phyloP scores from a whole-genome alignment of 2,888 invertebrate species.

The Drosophila basisetae region DNA sequence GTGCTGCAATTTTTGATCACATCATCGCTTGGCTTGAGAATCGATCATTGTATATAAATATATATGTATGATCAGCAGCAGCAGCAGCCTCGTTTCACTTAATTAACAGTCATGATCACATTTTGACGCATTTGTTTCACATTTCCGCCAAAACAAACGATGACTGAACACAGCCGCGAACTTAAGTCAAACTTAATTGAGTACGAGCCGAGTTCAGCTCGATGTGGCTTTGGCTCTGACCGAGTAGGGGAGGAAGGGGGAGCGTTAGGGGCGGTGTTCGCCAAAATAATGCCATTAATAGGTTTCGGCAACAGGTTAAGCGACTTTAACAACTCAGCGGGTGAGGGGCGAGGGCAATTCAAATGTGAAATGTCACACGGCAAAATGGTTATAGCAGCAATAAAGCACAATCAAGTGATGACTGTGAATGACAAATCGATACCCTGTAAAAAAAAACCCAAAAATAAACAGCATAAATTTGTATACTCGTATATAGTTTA shows the following conservation, averaged over 20 bases:
- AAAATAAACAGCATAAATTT: neutral
- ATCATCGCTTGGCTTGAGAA: constrained; percentile 30
- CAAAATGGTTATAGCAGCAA: constrained; percentile 38
- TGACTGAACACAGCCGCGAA: constrained; percentile 15
- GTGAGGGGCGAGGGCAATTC: constrained; percentile 17
- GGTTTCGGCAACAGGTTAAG: constrained; percentile 64
- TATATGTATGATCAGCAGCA: constrained; percentile 14
- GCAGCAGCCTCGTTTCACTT: constrained; percentile 43
- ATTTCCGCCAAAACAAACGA: constrained; percentile 43
- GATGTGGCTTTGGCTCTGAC: neutral
- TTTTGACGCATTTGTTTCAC: constrained; percentile 48
- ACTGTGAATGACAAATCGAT: neutral
- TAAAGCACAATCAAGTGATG: constrained; percentile 2
- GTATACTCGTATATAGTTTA: neutral
- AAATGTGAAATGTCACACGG: constrained; percentile 56
- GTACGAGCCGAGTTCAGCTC: constrained; percentile 11
- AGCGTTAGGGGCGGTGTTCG: constrained; percentile 8
- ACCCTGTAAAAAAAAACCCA: neutral
- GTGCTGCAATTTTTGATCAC: constrained; percentile 23
- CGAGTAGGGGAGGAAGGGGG: neutral
- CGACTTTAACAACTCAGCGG: constrained; percentile 27
- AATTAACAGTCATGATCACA: constrained; percentile 59
- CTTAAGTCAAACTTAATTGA: constrained; percentile 32
- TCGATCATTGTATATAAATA: constrained; percentile 1
- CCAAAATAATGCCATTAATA: constrained; percentile 47